A percentile compares a stretch with the other conserved stretches of the same genome.
Conservation (phyloP, 2,888 invertebrate genomes). For the Chloroclysta siterata region DNA sequence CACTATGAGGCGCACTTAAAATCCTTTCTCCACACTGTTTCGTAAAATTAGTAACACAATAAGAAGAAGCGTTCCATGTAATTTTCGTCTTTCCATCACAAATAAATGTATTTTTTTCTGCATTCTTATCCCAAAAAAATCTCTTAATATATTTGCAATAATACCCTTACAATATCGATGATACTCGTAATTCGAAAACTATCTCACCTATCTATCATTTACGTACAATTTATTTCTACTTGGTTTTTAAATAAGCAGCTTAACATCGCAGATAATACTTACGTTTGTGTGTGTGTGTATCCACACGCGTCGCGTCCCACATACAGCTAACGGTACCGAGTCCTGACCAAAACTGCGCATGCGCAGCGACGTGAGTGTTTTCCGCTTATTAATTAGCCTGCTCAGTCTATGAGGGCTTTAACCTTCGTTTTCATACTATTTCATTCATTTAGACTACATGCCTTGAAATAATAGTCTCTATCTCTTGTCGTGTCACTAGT, state of each 20-base stretch:
- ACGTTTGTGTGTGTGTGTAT: slow-evolving; percentile 22
- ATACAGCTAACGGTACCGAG: slow-evolving; percentile 65
- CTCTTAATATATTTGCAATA: too few species aligned
- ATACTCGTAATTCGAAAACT: too few species aligned
- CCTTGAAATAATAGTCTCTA: not conserved
- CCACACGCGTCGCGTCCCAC: slow-evolving; percentile 52
- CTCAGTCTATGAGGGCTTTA: slow-evolving; percentile 58
- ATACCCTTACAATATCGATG: too few species aligned
- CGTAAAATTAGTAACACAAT: too few species aligned
- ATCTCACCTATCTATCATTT: too few species aligned
- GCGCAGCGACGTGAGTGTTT: slow-evolving; percentile 49
- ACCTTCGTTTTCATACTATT: slow-evolving; percentile 55
- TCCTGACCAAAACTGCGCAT: slow-evolving; percentile 61
- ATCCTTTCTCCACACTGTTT: too few species aligned
- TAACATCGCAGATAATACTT: slow-evolving; percentile 20
- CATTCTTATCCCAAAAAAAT: too few species aligned
- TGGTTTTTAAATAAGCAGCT: not conserved
- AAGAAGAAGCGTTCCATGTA: too few species aligned
- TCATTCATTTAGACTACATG: slow-evolving; percentile 5
- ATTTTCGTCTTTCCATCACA: too few species aligned
- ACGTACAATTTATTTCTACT: not conserved
- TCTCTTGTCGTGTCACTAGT: too few species aligned
- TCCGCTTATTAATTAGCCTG: slow-evolving; percentile 67
- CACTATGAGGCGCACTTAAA: too few species aligned
- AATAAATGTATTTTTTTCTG: too few species aligned